Evolutionary conservation across 2,888 invertebrate genomes (phyloP).

Genomic region (Pristionchus fissidentatus): DNA sequence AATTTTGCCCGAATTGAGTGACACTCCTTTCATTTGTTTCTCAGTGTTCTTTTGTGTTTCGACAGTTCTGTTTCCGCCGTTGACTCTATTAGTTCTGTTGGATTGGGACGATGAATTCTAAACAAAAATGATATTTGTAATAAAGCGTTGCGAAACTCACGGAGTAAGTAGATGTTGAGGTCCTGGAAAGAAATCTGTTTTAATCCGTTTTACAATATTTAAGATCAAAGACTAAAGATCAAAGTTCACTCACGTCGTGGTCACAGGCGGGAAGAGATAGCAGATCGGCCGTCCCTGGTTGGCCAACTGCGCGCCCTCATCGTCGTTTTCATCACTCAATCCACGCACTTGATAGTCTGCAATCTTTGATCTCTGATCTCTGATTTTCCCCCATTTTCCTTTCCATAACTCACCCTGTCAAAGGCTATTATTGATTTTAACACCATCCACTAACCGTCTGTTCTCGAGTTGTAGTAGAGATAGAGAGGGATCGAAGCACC

Average conservation of each 20-base stretch:
- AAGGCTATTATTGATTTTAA: not conserved
- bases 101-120: too few relatives aligned
- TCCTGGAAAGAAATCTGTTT: not conserved
- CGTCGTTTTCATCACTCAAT: not conserved
- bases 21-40: too few relatives aligned
- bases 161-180: not conserved
- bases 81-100: too few relatives aligned
- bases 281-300: conserved; percentile 21
- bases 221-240: too few relatives aligned
- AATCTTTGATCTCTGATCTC: too few relatives aligned
- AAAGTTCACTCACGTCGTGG: not conserved
- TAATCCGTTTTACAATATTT: not conserved
- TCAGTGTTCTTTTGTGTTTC: too few relatives aligned
- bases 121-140: too few relatives aligned
- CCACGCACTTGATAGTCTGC: conserved; percentile 8
- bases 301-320: not conserved
- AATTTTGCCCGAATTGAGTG: too few relatives aligned
- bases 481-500: conserved; percentile 51
- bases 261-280: not conserved
- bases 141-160: not conserved
- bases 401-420: too few relatives aligned
- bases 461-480: conserved; percentile 50
- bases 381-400: too few relatives aligned
- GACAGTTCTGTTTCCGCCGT: too few relatives aligned
- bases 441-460: conserved; percentile 38